phyloP scores from a whole-genome alignment of 2,888 invertebrate species.

The Megamerina dolium region DNA sequence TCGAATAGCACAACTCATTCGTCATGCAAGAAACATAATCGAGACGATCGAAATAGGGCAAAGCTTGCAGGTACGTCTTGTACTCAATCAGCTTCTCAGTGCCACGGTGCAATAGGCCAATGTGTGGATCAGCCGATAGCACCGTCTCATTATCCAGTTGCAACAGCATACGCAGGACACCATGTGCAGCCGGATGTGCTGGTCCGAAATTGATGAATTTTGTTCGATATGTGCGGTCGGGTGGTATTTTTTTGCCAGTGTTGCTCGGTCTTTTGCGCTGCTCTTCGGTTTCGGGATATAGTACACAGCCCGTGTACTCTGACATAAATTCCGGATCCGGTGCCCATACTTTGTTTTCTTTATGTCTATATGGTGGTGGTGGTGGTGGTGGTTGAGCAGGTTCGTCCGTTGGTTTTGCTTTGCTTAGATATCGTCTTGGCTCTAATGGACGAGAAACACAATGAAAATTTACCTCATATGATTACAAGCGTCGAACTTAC shows the following conservation, averaged over 20 bases:
- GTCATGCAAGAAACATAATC: conserved; percentile 82
- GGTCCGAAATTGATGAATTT: conserved; percentile 80
- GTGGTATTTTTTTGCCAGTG: conserved; percentile 45
- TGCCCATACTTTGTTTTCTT: conserved; percentile 48
- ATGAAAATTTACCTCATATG: no score
- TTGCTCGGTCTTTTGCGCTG: conserved; percentile 38
- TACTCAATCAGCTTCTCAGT: conserved; percentile 87
- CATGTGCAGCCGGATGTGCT: conserved; percentile 87
- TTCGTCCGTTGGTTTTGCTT: no score
- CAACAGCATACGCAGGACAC: conserved; percentile 73
- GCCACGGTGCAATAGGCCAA: conserved; percentile 80
- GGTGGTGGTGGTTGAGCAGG: no score
- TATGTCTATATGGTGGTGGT: conserved; percentile 15
- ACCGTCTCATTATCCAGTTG: conserved; percentile 80
- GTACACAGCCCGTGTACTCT: conserved; percentile 54
- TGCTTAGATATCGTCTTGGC: no score
- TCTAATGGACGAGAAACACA: no score
- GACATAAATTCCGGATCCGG: conserved; percentile 60
- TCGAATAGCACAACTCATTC: conserved; percentile 70
- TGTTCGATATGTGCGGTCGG: conserved; percentile 59
- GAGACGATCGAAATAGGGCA: conserved; percentile 82
- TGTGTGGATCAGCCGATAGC: conserved; percentile 72
- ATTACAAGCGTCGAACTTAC: no score
- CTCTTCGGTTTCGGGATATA: conserved; percentile 51
- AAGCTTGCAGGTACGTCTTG: conserved; percentile 76